Conservation (phyloP, 1,140 invertebrate genomes). For the Drosophila cardini region DNA sequence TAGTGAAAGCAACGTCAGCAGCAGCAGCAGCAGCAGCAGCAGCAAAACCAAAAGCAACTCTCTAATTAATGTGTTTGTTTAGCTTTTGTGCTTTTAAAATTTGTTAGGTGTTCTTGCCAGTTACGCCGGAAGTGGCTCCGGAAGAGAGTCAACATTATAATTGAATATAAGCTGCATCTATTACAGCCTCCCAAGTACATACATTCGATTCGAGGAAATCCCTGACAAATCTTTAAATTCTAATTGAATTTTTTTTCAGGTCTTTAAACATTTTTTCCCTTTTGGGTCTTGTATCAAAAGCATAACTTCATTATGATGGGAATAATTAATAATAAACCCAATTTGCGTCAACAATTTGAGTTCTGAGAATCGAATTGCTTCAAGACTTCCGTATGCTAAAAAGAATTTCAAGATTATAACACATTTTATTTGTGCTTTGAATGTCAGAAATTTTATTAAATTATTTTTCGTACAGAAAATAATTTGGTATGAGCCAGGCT, state of each 20-base stretch:
- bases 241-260: background rate
- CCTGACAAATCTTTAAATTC: background rate
- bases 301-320: no score
- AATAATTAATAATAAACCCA: no score
- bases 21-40: background rate
- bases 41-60: constrained; percentile 29
- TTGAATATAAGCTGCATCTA: constrained; percentile 55
- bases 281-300: no score
- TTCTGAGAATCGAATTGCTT: no score
- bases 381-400: no score
- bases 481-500: no score
- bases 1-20: background rate
- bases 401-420: no score
- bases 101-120: constrained; percentile 59
- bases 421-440: no score
- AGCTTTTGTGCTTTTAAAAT: constrained; percentile 66
- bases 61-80: constrained; percentile 80
- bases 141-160: constrained; percentile 68
- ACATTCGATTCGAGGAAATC: constrained; percentile 1
- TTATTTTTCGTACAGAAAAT: no score
- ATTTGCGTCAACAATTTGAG: no score
- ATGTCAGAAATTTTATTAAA: no score
- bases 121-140: constrained; percentile 32
- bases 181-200: background rate
- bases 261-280: background rate